These are phyloP conservation scores for Meleagris gallopavo DNA, from an alignment of 2,113 vertebrate species.

Conservation along the genomic window DNA sequence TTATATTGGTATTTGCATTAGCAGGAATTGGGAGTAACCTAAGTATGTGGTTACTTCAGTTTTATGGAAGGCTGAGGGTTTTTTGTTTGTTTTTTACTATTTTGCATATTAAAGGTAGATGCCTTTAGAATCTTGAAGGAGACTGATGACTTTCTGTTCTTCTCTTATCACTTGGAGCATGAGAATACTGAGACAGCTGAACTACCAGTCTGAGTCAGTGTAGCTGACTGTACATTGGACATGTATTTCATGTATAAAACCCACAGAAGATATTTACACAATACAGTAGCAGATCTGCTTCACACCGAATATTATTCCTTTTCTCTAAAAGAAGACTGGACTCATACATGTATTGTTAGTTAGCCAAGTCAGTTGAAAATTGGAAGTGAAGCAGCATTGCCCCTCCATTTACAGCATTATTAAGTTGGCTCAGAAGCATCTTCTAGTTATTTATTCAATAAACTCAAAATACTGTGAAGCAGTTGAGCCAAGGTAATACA, in stretches of 20 bases:
- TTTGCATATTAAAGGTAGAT: background rate
- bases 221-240: background rate
- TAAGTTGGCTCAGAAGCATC: background rate
- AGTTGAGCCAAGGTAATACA: background rate
- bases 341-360: background rate
- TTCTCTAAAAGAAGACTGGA: background rate
- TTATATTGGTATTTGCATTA: conserved; percentile 73
- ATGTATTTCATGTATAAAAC: background rate
- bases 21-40: conserved; percentile 4
- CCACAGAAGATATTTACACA: background rate
- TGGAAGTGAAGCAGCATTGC: background rate
- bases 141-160: background rate
- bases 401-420: background rate
- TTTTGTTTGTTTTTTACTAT: background rate
- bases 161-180: background rate
- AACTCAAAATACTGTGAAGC: background rate
- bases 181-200: background rate
- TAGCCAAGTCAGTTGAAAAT: background rate
- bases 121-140: background rate
- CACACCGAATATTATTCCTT: background rate
- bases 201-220: background rate
- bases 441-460: background rate
- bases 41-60: background rate
- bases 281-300: background rate
- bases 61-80: background rate